Conservation (phyloP, 1,140 invertebrate species). For the Triops longicaudatus region DNA sequence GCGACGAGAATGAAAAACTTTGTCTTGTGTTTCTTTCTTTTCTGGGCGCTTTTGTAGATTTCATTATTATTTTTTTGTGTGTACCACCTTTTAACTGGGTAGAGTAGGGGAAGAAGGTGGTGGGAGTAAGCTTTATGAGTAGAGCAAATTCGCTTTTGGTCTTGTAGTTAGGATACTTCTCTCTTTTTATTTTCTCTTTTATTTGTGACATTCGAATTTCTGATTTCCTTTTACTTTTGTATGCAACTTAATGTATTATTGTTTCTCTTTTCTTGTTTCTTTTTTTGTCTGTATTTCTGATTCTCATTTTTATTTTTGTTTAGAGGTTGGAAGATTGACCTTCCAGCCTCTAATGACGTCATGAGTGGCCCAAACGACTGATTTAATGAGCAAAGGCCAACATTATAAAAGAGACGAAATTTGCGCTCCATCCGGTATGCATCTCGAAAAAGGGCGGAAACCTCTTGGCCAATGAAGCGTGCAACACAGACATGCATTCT, state of each 20-base stretch:
- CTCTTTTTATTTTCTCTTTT: too few relatives aligned
- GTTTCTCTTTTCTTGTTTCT: not conserved
- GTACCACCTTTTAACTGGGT: too few relatives aligned
- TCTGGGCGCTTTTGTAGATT: too few relatives aligned
- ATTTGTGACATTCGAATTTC: too few relatives aligned
- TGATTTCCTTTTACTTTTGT: too few relatives aligned
- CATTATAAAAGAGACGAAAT: not conserved
- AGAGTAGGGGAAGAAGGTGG: too few relatives aligned
- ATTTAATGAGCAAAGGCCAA: not conserved
- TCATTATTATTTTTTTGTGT: too few relatives aligned
- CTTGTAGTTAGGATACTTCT: too few relatives aligned
- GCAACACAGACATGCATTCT: not conserved
- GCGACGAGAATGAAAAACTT: not conserved
- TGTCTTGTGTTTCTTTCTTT: too few relatives aligned
- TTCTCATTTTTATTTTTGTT: not conserved
- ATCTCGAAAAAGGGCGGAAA: not conserved
- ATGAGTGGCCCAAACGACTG: slow-evolving; percentile 10
- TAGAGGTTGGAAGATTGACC: not conserved
- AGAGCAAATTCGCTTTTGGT: too few relatives aligned
- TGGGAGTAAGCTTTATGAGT: too few relatives aligned
- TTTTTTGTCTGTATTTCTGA: not conserved
- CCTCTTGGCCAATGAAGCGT: slow-evolving; percentile 9
- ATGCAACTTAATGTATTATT: too few relatives aligned
- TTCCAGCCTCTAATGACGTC: slow-evolving; percentile 7
- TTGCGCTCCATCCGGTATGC: not conserved